Evolutionary conservation across 2,888 invertebrate species (phyloP).

Genomic region (Conops quadrifasciatus): DNA sequence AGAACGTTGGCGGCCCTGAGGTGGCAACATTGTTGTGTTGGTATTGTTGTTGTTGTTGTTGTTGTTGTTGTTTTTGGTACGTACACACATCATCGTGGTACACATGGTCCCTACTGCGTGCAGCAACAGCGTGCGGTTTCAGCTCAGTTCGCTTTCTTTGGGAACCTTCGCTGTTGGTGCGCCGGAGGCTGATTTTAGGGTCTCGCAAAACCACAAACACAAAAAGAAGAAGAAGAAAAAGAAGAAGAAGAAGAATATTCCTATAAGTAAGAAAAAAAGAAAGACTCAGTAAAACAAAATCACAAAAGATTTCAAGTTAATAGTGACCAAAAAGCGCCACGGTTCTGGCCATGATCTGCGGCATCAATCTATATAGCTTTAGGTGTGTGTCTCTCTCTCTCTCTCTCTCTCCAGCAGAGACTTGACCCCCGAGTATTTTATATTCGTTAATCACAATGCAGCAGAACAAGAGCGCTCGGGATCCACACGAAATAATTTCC

Average conservation of each 20-base stretch:
- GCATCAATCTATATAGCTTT: background rate
- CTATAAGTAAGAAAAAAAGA: background rate
- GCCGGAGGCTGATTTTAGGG: background rate
- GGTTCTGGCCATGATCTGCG: background rate
- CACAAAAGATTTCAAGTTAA: slow-evolving; percentile 2
- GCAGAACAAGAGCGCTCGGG: slow-evolving; percentile 5
- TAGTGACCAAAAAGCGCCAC: background rate
- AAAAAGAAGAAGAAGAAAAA: background rate
- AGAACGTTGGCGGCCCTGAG: slow-evolving; percentile 19
- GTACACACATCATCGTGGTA: background rate
- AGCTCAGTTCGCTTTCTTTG: background rate
- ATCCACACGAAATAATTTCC: slow-evolving; percentile 5
- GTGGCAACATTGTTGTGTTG: background rate
- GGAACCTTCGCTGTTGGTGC: background rate
- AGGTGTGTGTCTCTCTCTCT: background rate
- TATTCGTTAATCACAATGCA: slow-evolving; percentile 35
- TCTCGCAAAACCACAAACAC: background rate
- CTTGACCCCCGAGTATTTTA: slow-evolving; percentile 35
- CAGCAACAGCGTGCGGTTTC: background rate
- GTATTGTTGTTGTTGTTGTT: slow-evolving; percentile 17
- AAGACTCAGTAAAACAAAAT: background rate
- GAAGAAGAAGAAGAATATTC: background rate
- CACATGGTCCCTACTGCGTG: background rate
- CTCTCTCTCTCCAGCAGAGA: background rate
- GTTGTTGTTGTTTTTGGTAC: background rate